phyloP scores from a whole-genome alignment of 92 coral and sea anemone genomes.

The Porites cylindrica region DNA sequence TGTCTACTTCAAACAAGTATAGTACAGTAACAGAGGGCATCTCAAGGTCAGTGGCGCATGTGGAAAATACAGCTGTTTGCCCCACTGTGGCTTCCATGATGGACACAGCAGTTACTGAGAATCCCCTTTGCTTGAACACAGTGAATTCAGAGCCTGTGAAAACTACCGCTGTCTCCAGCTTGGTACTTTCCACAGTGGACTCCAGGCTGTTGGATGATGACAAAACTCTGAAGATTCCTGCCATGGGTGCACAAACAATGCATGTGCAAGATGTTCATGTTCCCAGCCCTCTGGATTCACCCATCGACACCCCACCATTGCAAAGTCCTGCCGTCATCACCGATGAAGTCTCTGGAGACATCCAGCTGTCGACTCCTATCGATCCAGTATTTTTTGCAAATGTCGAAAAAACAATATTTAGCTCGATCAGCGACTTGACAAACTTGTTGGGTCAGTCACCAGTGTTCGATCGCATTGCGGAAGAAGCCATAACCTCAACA shows the following conservation, averaged over 20 bases:
- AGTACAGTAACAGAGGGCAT: not conserved
- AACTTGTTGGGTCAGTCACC: constrained; percentile 43
- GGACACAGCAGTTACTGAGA: not conserved
- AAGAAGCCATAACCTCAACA: constrained; percentile 50
- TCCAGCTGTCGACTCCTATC: constrained; percentile 11
- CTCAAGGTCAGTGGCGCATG: not conserved
- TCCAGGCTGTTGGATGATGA: not conserved
- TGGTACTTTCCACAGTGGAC: not conserved
- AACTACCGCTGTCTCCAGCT: not conserved
- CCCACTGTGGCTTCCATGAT: not conserved
- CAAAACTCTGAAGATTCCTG: not conserved
- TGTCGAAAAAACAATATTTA: constrained; percentile 46
- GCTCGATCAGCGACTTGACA: constrained; percentile 45
- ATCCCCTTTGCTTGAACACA: not conserved
- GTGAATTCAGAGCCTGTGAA: not conserved
- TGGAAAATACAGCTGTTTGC: not conserved
- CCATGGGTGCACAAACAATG: not conserved
- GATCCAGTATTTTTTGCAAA: constrained; percentile 23
- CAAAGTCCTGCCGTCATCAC: not conserved
- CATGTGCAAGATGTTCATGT: not conserved
- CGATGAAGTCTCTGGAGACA: not conserved
- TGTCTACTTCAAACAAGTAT: not conserved
- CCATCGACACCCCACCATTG: not conserved
- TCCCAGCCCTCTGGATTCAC: not conserved
- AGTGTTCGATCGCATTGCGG: constrained; percentile 64